Conservation (phyloP, 2,797 vertebrate genomes). For the Pampus argenteus region DNA sequence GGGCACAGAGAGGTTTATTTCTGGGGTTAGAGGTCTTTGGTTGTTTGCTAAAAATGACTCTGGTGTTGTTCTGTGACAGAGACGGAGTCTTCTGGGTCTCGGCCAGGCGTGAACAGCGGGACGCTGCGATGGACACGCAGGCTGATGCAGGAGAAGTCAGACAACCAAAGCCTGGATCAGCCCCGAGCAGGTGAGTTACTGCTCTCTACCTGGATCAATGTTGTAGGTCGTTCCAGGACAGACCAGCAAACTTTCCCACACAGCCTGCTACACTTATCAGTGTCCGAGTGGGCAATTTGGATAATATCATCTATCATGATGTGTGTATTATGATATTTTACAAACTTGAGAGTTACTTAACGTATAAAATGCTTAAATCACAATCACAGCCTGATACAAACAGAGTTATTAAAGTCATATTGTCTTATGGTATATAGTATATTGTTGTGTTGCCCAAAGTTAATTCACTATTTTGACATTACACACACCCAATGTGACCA, state of each 20-base stretch:
- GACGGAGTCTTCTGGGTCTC: conserved; percentile 60
- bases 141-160: conserved; percentile 80
- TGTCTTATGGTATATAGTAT: too few relatives aligned
- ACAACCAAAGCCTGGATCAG: conserved; percentile 80
- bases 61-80: conserved; percentile 65
- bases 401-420: too few relatives aligned
- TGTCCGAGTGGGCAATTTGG: too few relatives aligned
- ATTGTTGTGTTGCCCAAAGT: background rate
- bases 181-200: conserved; percentile 82
- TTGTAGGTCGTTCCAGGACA: conserved; percentile 11
- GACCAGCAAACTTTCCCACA: background rate
- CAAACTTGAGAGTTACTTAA: too few relatives aligned
- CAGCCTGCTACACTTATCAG: conserved; percentile 13
- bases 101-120: conserved; percentile 51
- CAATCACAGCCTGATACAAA: too few relatives aligned
- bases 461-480: background rate
- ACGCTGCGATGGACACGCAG: conserved; percentile 75
- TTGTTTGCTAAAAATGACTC: conserved; percentile 23
- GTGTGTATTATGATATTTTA: background rate
- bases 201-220: conserved; percentile 17
- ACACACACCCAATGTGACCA: too few relatives aligned
- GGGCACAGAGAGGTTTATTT: background rate
- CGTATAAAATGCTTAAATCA: too few relatives aligned
- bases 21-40: background rate
- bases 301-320: background rate